Evolutionary conservation across 1,140 invertebrate genomes (phyloP).

Genomic region (Hydropsyche tenuis): DNA sequence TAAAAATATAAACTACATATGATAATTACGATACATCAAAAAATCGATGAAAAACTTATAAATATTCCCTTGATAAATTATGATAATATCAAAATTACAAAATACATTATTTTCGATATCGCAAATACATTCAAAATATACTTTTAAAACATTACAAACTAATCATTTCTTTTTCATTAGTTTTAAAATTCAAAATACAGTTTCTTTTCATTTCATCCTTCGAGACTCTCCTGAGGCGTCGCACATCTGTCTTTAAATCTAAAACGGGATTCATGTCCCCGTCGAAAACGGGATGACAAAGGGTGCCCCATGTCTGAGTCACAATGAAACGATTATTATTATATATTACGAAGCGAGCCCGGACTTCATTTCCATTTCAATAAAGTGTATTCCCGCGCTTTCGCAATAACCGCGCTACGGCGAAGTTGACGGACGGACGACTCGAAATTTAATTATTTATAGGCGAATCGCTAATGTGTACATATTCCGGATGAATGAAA

Average conservation of each 20-base stretch:
- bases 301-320: background rate
- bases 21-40: no score
- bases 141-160: no score
- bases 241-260: no score
- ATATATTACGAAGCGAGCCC: background rate
- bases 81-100: background rate
- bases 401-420: background rate
- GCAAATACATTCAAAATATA: background rate
- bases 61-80: background rate
- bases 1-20: no score
- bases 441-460: constrained; percentile 15
- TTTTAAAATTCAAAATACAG: background rate
- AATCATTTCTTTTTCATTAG: no score
- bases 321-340: constrained; percentile 28
- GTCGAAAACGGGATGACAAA: background rate
- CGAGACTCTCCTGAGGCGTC: no score
- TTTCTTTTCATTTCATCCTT: background rate
- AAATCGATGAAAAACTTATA: no score
- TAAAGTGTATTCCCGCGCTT: background rate
- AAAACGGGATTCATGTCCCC: background rate
- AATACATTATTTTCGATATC: background rate
- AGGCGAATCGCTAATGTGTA: no score
- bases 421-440: background rate
- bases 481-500: no score
- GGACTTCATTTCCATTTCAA: constrained; percentile 28